Base-by-base conservation (phyloP, 2,797 vertebrate species). In the Enteromius trimaculatus region DNA sequence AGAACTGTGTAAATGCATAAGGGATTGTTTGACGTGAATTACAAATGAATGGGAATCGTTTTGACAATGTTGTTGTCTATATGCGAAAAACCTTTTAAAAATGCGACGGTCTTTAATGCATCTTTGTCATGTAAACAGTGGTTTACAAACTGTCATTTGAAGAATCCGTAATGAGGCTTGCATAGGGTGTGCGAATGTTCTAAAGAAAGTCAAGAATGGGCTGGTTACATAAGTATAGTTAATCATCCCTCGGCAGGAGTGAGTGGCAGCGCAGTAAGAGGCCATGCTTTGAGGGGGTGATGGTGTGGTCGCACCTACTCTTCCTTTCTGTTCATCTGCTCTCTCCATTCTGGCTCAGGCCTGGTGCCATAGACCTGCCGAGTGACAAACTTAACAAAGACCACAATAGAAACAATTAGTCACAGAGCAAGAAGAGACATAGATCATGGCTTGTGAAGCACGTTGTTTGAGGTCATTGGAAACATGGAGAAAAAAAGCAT, bases 271-370 rank as follows among this genome's bases (percentile, higher is more conserved):
- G 23, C 80, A 74, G 85, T 81, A 55, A 86, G 87, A 85, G 78
- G 87, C 91, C 88, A 93, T 92, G 91, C 92, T 93, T 94, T 95
- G 92, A 92, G 93, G 94, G 91, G 95, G 95, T 82, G 87, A 84
- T 87, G 91, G 92, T 91, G 92, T 93, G 91, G 87, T 91, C 89
- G 87, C 83, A 86, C 92, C 90, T 84, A 85, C 90, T 90, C 90
- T 90, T 92, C 70, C 85, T 91, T 82, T 90, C 91, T 60, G 90
- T 87, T 90, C 88, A 91, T 91, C 91, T 85, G 91, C 76, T 77
- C 68, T 55, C 71, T 79, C 31, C 84, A 85, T 86, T 87, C 87
- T 55, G 86, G 89, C 90, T 82, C 80, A 71, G 87, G 88, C 85
- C 86, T 86, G 89, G 44, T 88, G 86, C 85, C 83, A 84, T 85